phyloP scores from a whole-genome alignment of 2,888 invertebrate genomes.

The Tubulanus polymorphus region DNA sequence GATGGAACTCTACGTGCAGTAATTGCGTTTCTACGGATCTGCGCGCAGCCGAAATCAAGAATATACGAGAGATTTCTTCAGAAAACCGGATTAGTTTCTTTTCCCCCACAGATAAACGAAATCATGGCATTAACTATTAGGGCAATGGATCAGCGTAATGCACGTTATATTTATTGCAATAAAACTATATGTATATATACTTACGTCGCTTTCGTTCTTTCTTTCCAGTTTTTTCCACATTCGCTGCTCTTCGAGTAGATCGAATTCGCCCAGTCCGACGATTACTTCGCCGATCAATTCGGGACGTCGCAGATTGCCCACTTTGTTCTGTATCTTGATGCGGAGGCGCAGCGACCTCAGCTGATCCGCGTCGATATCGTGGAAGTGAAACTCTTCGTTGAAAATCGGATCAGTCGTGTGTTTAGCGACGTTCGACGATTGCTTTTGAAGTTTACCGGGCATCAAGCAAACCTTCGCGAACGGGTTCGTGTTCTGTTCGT shows the following conservation, averaged over 20 bases:
- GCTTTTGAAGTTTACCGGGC: constrained; percentile 54
- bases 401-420: constrained; percentile 50
- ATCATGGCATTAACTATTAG: too few relatives aligned
- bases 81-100: too few relatives aligned
- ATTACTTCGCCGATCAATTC: constrained; percentile 52
- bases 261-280: constrained; percentile 49
- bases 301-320: constrained; percentile 44
- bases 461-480: constrained; percentile 51
- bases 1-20: too few relatives aligned
- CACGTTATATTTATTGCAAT: too few relatives aligned
- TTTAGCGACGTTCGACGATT: constrained; percentile 44
- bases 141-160: too few relatives aligned
- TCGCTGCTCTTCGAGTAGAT: constrained; percentile 51
- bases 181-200: too few relatives aligned
- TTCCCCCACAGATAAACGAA: too few relatives aligned
- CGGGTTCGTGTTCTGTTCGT: constrained; percentile 46
- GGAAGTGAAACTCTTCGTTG: constrained; percentile 54
- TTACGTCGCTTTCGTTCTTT: constrained; percentile 30
- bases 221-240: constrained; percentile 52
- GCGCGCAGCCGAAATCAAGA: too few relatives aligned
- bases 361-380: constrained; percentile 48
- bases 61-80: too few relatives aligned
- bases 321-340: constrained; percentile 50
- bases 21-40: too few relatives aligned
- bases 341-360: constrained; percentile 44